Evolutionary conservation across 2,888 invertebrate genomes (phyloP).

Genomic region (Gastracanthus pulcherrimus): DNA sequence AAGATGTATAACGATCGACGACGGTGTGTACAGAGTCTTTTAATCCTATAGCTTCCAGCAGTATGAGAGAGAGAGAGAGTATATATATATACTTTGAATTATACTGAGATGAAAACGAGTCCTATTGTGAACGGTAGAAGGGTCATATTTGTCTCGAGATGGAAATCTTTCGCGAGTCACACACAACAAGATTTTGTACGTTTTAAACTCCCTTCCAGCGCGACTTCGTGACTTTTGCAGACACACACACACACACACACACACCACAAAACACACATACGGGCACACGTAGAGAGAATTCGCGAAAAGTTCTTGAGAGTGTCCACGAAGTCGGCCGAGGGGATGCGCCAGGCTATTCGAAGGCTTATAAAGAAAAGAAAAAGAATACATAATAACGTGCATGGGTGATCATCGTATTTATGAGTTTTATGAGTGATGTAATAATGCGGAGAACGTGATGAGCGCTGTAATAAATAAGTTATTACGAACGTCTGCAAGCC

Average conservation of each 20-base stretch:
- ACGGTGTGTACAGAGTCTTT: slow-evolving; percentile 45
- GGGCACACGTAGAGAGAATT: slow-evolving; percentile 22
- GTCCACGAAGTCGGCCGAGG: slow-evolving; percentile 3
- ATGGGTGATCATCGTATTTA: slow-evolving; percentile 57
- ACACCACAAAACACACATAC: too few relatives aligned
- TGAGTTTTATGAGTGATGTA: slow-evolving; percentile 54
- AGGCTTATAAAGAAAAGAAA: slow-evolving; percentile 24
- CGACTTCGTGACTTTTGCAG: slow-evolving; percentile 14
- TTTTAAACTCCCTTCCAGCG: not conserved
- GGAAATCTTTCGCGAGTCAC: slow-evolving; percentile 18
- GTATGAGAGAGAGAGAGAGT: slow-evolving; percentile 5
- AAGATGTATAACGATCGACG: slow-evolving; percentile 24
- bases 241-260: not conserved
- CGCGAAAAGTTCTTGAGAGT: not conserved
- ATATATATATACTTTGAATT: not conserved
- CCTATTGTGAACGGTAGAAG: slow-evolving; percentile 32
- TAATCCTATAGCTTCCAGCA: slow-evolving; percentile 50
- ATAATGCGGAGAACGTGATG: slow-evolving; percentile 54
- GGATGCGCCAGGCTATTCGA: not conserved
- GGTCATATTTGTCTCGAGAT: slow-evolving; percentile 16
- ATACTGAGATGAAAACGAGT: slow-evolving; percentile 35
- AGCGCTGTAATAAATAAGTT: slow-evolving; percentile 62
- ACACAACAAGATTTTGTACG: slow-evolving; percentile 30
- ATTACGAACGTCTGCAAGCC: slow-evolving; percentile 52
- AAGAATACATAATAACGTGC: not conserved